These are phyloP conservation scores for Zoanthus sociatus DNA, from an alignment of 92 coral and sea anemone genomes.

Conservation along the genomic window DNA sequence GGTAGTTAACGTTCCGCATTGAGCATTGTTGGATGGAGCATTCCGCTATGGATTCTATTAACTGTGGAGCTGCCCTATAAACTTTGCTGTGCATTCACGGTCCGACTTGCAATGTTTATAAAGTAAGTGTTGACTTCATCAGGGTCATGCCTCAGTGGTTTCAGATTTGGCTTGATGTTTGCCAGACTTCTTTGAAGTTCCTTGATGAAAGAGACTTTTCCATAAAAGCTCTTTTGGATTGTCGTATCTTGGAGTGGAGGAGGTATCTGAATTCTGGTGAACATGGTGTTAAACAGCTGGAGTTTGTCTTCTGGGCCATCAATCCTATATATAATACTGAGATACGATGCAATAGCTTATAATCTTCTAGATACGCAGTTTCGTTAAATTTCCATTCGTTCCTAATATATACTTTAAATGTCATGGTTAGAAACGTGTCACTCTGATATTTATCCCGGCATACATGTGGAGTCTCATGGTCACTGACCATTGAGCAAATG, in stretches of 20 bases:
- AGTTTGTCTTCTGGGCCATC: constrained; percentile 55
- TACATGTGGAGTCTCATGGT: constrained; percentile 22
- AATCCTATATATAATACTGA: constrained; percentile 14
- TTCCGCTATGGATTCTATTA: no score
- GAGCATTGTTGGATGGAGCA: no score
- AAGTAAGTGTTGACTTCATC: background rate
- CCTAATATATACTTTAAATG: constrained; percentile 9
- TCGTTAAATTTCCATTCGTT: constrained; percentile 23
- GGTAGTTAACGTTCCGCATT: no score
- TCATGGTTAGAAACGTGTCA: constrained; percentile 23
- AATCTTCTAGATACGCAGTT: constrained; percentile 38
- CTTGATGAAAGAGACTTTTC: constrained; percentile 11
- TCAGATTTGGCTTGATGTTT: background rate
- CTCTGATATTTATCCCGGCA: constrained; percentile 28
- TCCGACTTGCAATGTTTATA: background rate
- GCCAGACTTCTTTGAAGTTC: background rate
- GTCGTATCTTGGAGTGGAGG: constrained; percentile 36
- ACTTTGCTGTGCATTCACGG: background rate
- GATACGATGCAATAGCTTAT: constrained; percentile 20
- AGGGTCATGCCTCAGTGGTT: background rate
- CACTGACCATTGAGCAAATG: constrained; percentile 36
- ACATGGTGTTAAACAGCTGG: constrained; percentile 30
- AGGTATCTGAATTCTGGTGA: constrained; percentile 39
- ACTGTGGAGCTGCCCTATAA: no score
- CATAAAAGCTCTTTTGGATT: constrained; percentile 53